A percentile compares a stretch with the other conserved stretches of the same genome.
Conservation (phyloP, 2,113 vertebrate genomes). For the Arothron firmamentum region DNA sequence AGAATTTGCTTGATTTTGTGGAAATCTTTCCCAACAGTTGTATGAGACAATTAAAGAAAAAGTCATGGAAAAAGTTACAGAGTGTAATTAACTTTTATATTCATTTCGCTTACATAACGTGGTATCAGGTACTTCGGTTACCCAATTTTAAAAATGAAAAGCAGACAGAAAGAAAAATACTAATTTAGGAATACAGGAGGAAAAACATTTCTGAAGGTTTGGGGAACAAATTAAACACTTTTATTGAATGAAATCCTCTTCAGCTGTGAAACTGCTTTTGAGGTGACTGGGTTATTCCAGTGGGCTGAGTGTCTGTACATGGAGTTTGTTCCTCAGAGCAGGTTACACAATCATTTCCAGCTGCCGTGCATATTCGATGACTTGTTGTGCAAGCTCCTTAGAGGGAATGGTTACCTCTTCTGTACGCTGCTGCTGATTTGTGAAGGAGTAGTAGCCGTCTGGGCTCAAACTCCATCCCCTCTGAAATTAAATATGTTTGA, state of each 20-base stretch:
- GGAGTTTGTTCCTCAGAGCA: slow-evolving; percentile 38
- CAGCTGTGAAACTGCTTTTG: slow-evolving; percentile 17
- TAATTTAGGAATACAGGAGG: background rate
- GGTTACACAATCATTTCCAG: slow-evolving; percentile 93
- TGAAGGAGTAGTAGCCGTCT: slow-evolving; percentile 86
- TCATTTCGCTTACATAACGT: background rate
- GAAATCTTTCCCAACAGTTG: background rate
- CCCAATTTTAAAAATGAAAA: slow-evolving; percentile 13
- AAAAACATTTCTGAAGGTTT: slow-evolving; percentile 10
- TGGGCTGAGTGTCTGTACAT: slow-evolving; percentile 43
- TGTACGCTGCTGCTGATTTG: slow-evolving; percentile 85
- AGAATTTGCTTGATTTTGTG: slow-evolving; percentile 12
- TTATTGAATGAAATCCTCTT: slow-evolving; percentile 28
- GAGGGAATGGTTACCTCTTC: slow-evolving; percentile 90
- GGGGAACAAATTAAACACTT: slow-evolving; percentile 17
- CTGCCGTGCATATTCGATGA: slow-evolving; percentile 92
- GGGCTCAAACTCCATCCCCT: slow-evolving; percentile 85
- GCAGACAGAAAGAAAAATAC: slow-evolving; percentile 8
- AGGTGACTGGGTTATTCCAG: slow-evolving; percentile 24
- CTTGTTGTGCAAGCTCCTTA: slow-evolving; percentile 87
- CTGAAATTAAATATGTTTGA: slow-evolving; percentile 63
- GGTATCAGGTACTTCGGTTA: slow-evolving; percentile 1
- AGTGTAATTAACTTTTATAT: background rate
- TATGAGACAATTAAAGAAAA: slow-evolving; percentile 10
- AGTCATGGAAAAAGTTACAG: slow-evolving; percentile 9